Conservation (phyloP, 1,140 invertebrate species). For the Eciton burchellii region DNA sequence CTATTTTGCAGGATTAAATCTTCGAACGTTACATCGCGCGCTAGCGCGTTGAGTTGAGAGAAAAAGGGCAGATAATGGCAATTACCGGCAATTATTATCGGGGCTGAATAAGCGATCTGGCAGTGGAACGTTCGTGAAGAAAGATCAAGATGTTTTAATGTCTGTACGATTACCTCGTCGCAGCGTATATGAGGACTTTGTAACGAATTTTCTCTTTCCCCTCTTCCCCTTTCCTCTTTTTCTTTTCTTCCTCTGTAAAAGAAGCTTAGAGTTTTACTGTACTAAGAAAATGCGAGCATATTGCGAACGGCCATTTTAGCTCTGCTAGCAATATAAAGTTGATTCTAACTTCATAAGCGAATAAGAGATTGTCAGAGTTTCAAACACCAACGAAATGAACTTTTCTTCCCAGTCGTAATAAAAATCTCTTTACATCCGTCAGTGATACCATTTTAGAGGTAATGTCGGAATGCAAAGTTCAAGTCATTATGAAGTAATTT, state of each 20-base stretch:
- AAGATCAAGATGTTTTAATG: background rate
- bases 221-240: background rate
- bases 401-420: constrained; percentile 30
- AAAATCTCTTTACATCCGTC: constrained; percentile 38
- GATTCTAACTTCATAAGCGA: constrained; percentile 55
- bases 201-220: background rate
- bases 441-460: constrained; percentile 18
- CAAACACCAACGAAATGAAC: constrained; percentile 21
- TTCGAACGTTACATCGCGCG: constrained; percentile 3
- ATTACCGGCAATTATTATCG: too few species aligned
- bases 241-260: background rate
- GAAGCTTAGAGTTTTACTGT: background rate
- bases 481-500: constrained; percentile 28
- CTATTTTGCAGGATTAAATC: constrained; percentile 46
- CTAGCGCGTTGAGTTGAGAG: constrained; percentile 4
- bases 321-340: constrained; percentile 49
- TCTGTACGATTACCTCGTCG: background rate
- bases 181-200: background rate
- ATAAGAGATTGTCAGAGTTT: constrained; percentile 55
- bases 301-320: constrained; percentile 22
- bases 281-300: constrained; percentile 23
- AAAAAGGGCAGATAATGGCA: background rate
- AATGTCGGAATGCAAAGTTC: constrained; percentile 19
- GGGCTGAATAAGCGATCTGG: background rate
- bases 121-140: constrained; percentile 9